Base-by-base conservation (phyloP, 2,888 invertebrate species). In the Caenorhabditis virilis region DNA sequence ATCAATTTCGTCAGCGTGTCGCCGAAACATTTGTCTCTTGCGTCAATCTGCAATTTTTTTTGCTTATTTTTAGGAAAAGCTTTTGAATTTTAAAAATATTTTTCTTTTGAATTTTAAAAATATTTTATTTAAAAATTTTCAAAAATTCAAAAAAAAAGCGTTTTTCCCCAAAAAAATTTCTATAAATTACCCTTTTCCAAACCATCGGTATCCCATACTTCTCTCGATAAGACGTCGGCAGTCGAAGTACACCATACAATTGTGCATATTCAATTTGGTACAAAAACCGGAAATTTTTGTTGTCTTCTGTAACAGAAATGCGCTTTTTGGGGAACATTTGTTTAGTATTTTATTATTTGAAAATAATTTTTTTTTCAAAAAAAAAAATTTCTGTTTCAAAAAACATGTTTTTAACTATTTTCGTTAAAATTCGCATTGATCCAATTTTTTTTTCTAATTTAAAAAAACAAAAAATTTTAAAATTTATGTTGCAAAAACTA, bases 201-300 rank as follows among this genome's bases (percentile, higher is more conserved):
- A 9, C 6, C 9, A 22, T 42, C 18, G 20, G 26, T 74, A 98
- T 93, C 83, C 64, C 72, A 59, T 74, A 72, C 30, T 74, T 88
- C 57, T 91, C 89, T 7, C 98, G 88, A 0, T 93, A 91, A 49
- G 89, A 89, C 0, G 92, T 90, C 2, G 92, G 92, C 5, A 98
- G 86, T 0, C 97, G 89, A 27, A 98, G 87, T 84, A 95, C 92
- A 0, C 98, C 98, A 84, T 97, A 95, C 84, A 98, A 95, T 72
- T 97, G 86, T 0, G 97, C 92, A 86, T 97, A 98, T 85, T 98
- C 98, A 2, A 97, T 91, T 46, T 97, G 95, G 84, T 95, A 95
- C 82, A 93, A 91, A 80, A 95, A 93, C 26, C 56, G 39, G 13
- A 62, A 69, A 7, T 57, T 49, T 9, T 58, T 45, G 13, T 64